Evolutionary conservation across 2,888 invertebrate genomes (phyloP).

Genomic region (Tiliacea citrago): DNA sequence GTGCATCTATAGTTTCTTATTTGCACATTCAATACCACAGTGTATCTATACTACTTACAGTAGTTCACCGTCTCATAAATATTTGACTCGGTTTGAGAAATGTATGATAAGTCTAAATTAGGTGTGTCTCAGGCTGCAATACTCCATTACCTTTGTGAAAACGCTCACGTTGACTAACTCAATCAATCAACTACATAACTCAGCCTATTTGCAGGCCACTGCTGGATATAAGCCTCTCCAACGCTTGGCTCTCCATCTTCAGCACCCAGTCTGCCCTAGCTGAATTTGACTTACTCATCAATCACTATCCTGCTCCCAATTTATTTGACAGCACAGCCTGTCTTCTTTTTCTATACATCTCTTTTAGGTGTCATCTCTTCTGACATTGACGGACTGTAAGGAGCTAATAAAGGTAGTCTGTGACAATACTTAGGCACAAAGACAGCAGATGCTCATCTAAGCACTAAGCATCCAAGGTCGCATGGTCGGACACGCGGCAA

Average conservation of each 20-base stretch:
- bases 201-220: no score
- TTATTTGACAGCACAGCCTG: not conserved
- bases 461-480: conserved; percentile 71
- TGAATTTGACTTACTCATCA: not conserved
- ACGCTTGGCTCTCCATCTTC: not conserved
- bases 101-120: not conserved
- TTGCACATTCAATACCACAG: conserved; percentile 28
- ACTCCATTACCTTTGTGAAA: not conserved
- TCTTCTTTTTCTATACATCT: not conserved
- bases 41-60: not conserved
- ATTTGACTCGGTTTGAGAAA: not conserved
- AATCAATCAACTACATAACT: not conserved
- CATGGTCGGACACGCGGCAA: conserved; percentile 69
- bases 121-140: not conserved
- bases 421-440: conserved; percentile 30
- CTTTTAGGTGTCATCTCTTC: not conserved
- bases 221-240: no score
- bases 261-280: not conserved
- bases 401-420: not conserved
- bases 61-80: not conserved
- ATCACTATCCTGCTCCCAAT: no score
- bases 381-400: conserved; percentile 5
- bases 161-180: not conserved
- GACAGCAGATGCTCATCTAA: conserved; percentile 61
- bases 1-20: conserved; percentile 23